Evolutionary conservation across 2,797 vertebrate species (phyloP), one percentile per base, ranked within the genome.

Genomic region (Acomys russatus): DNA sequence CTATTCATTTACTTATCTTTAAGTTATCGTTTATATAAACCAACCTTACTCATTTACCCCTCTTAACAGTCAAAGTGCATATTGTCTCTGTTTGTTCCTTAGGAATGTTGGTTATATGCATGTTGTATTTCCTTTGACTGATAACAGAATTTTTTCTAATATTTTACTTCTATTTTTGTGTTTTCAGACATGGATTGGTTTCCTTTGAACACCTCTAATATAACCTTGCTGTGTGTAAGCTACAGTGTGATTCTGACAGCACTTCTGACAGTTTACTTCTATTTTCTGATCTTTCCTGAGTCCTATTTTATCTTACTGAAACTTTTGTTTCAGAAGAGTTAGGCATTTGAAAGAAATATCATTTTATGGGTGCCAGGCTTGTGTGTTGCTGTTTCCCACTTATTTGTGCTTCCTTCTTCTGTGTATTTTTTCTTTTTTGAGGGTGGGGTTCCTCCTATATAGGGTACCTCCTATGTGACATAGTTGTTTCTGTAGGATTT

Each of bases 271-370:
- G 3, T 74, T 61, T 80, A 73, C 23, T 12, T 88, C 44, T 28
- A 44, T 90, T 94, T 95, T 91, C 14, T 51, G 54, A 88, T 38
- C 14, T 88, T 97, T 90, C 25, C 61, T n/a, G 61, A 85, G 64
- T 94, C 61, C 11, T 82, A 54, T 33, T 18, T 0, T 76, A 30
- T 90, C 49, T 79, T 94, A 6, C 71, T 38, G 90, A 38, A 90
- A 78, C 28, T 94, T n/a, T 94, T 93, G 11, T 79, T 92, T 92
- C 63, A 71, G 38, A 68, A 20, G 17, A 17, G 11, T 49, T 38
- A 30, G 77, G 56, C 44, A 71, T 86, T 95, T 89, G n/a, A 84
- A 91, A 76, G n/a, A 78, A 93, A 30, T 33, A 68, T 5, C 20
- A 9, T 88, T 61, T 79, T n/a, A 44, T 79, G 38, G 33, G 30